These are phyloP conservation scores for Pandemis heparana DNA, from an alignment of 2,888 invertebrate genomes.

Conservation along the genomic window DNA sequence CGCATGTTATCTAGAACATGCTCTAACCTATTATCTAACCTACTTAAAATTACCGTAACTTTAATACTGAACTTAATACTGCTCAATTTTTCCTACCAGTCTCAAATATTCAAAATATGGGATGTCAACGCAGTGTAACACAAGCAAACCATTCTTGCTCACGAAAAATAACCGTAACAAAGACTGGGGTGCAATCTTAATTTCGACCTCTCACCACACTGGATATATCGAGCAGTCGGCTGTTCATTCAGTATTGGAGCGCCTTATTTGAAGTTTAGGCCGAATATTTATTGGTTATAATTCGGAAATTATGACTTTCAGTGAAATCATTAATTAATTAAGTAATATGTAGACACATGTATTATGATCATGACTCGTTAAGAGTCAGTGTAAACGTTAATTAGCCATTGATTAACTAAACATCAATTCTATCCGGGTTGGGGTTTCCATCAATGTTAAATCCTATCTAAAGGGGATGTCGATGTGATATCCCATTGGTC, in stretches of 20 bases:
- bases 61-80: conserved; percentile 70
- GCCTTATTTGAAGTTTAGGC: conserved; percentile 31
- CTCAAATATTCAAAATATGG: conserved; percentile 24
- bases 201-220: conserved; percentile 6
- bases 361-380: conserved; percentile 21
- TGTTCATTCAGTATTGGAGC: conserved; percentile 28
- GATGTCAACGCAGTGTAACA: not conserved
- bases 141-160: not conserved
- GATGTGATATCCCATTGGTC: conserved; percentile 3
- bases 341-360: conserved; percentile 20
- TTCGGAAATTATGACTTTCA: conserved; percentile 20
- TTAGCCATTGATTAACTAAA: conserved; percentile 20
- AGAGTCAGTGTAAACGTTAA: not conserved
- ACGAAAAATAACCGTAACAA: not conserved
- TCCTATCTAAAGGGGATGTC: conserved; percentile 30
- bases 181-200: conserved; percentile 10
- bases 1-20: conserved; percentile 58
- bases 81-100: conserved; percentile 51
- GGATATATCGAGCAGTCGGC: conserved; percentile 35
- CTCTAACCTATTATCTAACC: conserved; percentile 45
- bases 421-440: conserved; percentile 19
- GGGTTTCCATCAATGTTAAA: conserved; percentile 29
- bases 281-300: conserved; percentile 25
- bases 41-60: conserved; percentile 46
- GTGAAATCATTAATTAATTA: conserved; percentile 27